These are phyloP conservation scores for Neuroscelio doddi DNA, from an alignment of 2,888 invertebrate species.

Conservation along the genomic window DNA sequence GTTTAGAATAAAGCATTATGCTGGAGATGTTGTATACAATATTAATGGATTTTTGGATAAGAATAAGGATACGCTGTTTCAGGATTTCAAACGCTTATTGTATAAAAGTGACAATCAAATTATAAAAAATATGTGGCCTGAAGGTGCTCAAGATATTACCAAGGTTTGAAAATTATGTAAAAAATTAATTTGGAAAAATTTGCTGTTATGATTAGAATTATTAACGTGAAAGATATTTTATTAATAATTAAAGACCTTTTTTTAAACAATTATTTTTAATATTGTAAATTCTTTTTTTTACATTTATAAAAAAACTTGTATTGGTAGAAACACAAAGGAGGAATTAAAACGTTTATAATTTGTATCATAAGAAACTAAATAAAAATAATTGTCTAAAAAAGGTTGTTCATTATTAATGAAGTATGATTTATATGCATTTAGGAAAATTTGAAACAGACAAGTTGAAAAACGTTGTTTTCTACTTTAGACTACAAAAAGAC, in stretches of 20 bases:
- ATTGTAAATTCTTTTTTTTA: neutral
- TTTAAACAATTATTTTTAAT: slow-evolving; percentile 6
- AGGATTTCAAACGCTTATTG: slow-evolving; percentile 95
- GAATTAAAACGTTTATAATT: too few species aligned
- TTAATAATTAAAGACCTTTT: neutral
- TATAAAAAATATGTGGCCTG: slow-evolving; percentile 95
- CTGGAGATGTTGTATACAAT: slow-evolving; percentile 95
- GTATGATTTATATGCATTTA: too few species aligned
- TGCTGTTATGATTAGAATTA: too few species aligned
- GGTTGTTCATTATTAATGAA: too few species aligned
- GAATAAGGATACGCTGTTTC: slow-evolving; percentile 96
- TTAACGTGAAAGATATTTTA: too few species aligned
- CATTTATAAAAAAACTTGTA: too few species aligned
- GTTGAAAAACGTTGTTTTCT: too few species aligned
- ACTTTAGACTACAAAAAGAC: slow-evolving; percentile 91
- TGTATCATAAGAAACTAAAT: too few species aligned
- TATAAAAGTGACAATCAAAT: slow-evolving; percentile 86
- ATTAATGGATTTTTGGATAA: slow-evolving; percentile 96
- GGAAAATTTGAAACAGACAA: too few species aligned
- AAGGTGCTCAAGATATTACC: slow-evolving; percentile 91
- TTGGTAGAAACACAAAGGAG: too few species aligned
- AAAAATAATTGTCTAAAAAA: too few species aligned
- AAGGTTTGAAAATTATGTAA: slow-evolving; percentile 80
- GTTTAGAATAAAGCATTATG: slow-evolving; percentile 93
- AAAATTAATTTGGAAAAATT: too few species aligned